Evolutionary conservation across 2,888 invertebrate genomes (phyloP).

Genomic region (Crioceris asparagi): DNA sequence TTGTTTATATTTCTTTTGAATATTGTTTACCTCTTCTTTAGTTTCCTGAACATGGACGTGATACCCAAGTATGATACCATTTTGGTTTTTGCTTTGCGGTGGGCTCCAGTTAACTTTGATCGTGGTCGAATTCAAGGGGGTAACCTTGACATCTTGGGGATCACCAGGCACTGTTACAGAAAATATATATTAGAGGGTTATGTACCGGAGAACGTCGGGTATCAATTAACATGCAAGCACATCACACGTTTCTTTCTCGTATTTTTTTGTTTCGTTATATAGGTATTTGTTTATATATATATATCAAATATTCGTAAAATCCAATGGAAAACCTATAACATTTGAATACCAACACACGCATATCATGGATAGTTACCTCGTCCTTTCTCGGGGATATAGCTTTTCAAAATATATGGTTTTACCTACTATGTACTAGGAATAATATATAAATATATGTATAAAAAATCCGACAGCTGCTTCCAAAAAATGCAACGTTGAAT

Average conservation of each 20-base stretch:
- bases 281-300: too few species aligned
- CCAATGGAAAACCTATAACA: constrained; percentile 36
- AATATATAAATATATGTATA: too few species aligned
- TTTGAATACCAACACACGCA: constrained; percentile 63
- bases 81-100: constrained; percentile 81
- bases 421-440: too few species aligned
- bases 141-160: constrained; percentile 85
- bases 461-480: too few species aligned
- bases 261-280: too few species aligned
- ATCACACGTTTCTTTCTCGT: constrained; percentile 31
- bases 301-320: constrained; percentile 24
- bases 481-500: too few species aligned
- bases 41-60: constrained; percentile 92
- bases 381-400: too few species aligned
- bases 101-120: constrained; percentile 92
- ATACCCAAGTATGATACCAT: constrained; percentile 93
- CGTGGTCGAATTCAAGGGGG: constrained; percentile 89
- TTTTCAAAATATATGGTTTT: too few species aligned
- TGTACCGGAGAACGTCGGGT: background rate
- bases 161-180: constrained; percentile 86
- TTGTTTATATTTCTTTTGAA: too few species aligned
- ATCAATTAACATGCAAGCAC: constrained; percentile 33
- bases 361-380: constrained; percentile 37
- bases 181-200: constrained; percentile 8
- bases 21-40: constrained; percentile 67